Evolutionary conservation across 2,888 invertebrate species (phyloP), one percentile per base, ranked within the genome.

Genomic region (Drosophila cracens): DNA sequence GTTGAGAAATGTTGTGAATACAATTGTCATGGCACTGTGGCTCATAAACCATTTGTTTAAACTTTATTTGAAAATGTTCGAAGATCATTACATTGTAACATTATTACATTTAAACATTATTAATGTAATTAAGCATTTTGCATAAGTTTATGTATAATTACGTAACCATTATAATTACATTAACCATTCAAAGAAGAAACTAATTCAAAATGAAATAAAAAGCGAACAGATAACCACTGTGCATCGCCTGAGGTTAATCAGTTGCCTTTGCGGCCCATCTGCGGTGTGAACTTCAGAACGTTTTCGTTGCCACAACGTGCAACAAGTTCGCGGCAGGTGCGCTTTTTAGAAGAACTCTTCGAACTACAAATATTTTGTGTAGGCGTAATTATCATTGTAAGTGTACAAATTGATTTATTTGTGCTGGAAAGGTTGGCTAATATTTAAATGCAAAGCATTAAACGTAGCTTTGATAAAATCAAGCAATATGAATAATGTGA

Each of bases 251-350:
- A 13, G 11, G 36, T 27, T 13, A 36, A 34, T 18, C 51, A 59
- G 52, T 54, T 76, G 52, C 16, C 56, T 34, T 11, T 4, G 31
- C 38, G 25, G 16, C 36, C 33, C 33, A 63, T 56, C 53, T 29
- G 43, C 48, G 38, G 7, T 8, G 25, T 10, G 27, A 61, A 54
- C 34, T 51, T 77, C 78, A 78, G 27, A 71, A 62, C 77, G 58
- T 11, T 62, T 76, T 67, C 43, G 72, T 21, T 29, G 38, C 27
- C 43, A 18, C 52, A 64, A 34, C 73, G 54, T 29, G 76, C 62
- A 52, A 77, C 72, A 81, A 81, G 81, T 61, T 34, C 72, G 72
- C 48, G 40, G 27, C 56, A 25, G 51, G 16, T 29, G 33, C 64
- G 33, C 31, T 48, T 38, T 7, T 36, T 31, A 5, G 6, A n/a